These are phyloP conservation scores for Caenorhabditis inopinata DNA, from an alignment of 1,140 invertebrate genomes.

Conservation along the genomic window DNA sequence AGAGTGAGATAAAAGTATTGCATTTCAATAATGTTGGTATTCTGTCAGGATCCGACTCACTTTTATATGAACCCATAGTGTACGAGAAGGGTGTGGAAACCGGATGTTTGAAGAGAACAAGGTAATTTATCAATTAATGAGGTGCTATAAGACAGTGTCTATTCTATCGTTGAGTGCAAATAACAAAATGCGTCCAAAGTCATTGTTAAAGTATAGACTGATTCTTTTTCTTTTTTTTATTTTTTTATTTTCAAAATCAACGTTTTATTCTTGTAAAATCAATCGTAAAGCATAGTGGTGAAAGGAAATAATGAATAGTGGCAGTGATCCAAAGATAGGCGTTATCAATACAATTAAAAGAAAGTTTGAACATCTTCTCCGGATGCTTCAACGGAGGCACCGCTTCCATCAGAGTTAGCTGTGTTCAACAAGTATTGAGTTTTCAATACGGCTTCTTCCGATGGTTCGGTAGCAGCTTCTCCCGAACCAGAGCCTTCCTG, in stretches of 20 bases:
- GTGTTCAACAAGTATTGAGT: neutral
- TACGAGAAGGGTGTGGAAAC: neutral
- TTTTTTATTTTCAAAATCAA: too few relatives aligned
- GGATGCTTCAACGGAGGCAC: neutral
- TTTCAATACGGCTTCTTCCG: neutral
- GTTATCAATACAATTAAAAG: neutral
- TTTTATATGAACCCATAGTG: conserved; percentile 12
- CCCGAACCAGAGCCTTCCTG: conserved; percentile 3
- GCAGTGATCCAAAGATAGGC: conserved; percentile 3
- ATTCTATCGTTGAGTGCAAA: neutral
- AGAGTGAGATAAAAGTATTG: neutral
- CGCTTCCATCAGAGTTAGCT: neutral
- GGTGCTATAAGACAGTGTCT: neutral
- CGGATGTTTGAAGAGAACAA: conserved; percentile 10
- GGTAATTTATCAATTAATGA: conserved; percentile 8
- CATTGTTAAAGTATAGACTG: neutral
- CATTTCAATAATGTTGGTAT: neutral
- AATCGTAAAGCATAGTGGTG: too few relatives aligned
- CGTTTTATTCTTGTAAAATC: too few relatives aligned
- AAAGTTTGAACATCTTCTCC: conserved; percentile 20
- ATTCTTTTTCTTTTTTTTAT: too few relatives aligned
- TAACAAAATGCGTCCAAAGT: neutral
- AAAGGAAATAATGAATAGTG: neutral
- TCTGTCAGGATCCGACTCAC: neutral
- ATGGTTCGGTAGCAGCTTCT: neutral